These are phyloP conservation scores for Drosophila burlai DNA, from an alignment of 1,140 invertebrate species.

Conservation along the genomic window DNA sequence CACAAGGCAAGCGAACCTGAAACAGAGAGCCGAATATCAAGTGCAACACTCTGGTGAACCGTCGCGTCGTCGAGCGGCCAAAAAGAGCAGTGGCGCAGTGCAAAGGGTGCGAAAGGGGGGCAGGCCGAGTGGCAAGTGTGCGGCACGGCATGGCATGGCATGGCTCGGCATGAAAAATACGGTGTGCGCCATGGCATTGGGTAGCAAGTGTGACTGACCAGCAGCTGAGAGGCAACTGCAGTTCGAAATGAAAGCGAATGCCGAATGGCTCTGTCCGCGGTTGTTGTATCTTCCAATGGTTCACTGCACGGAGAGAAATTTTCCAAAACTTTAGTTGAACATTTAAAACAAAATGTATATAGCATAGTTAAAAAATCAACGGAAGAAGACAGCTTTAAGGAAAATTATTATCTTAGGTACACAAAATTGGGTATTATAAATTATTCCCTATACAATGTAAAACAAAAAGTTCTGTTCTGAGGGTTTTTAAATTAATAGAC, in stretches of 20 bases:
- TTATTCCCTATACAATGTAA: not conserved
- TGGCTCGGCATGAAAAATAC: constrained; percentile 44
- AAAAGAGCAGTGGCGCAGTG: not conserved
- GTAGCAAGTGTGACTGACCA: constrained; percentile 72
- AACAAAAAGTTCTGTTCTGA: not conserved
- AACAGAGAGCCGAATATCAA: constrained; percentile 58
- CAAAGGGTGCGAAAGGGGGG: constrained; percentile 25
- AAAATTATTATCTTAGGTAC: not conserved
- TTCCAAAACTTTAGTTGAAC: fast-evolving
- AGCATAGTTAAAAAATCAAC: not conserved
- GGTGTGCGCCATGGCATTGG: constrained; percentile 50
- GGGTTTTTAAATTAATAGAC: too few relatives aligned
- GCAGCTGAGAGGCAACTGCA: constrained; percentile 45
- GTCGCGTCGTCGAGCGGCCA: constrained; percentile 25
- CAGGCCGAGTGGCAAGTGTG: constrained; percentile 50
- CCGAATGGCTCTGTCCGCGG: constrained; percentile 51
- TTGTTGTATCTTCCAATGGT: constrained; percentile 22
- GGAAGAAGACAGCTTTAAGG: not conserved
- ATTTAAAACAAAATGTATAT: not conserved
- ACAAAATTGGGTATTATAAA: too few relatives aligned
- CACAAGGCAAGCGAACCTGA: constrained; percentile 37
- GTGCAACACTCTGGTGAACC: constrained; percentile 74
- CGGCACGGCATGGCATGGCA: constrained; percentile 48
- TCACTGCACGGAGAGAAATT: constrained; percentile 6
- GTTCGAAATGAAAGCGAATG: constrained; percentile 77